Conservation (phyloP, 2,113 vertebrate species). For the Charina bottae region DNA sequence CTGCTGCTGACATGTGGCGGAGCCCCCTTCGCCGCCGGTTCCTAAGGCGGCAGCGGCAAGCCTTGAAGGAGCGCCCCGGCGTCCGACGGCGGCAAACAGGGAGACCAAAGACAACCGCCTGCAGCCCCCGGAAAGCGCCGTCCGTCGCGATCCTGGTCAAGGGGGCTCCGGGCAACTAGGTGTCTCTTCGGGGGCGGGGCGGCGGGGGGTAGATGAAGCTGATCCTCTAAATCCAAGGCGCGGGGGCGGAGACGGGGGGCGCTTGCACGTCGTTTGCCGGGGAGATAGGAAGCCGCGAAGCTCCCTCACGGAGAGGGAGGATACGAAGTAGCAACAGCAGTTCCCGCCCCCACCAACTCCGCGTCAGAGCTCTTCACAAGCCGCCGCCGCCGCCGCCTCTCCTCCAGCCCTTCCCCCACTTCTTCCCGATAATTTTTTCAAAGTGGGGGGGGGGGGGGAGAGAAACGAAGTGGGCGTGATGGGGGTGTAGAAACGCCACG, state of each 20-base stretch:
- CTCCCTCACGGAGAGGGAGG: not conserved
- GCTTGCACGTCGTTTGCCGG: not conserved
- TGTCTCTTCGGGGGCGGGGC: not conserved
- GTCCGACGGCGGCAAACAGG: not conserved
- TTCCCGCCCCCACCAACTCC: not conserved
- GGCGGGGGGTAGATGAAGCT: not conserved
- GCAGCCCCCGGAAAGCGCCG: not conserved
- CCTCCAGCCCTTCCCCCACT: not conserved
- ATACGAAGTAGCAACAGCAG: not conserved
- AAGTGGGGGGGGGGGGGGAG: not conserved
- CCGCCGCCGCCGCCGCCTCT: not conserved
- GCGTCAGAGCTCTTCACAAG: not conserved
- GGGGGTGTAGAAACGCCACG: not conserved
- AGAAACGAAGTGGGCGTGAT: not conserved
- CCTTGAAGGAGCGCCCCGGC: not conserved
- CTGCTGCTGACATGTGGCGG: conserved; percentile 33
- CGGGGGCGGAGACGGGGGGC: not conserved
- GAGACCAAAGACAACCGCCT: not conserved
- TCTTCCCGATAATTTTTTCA: not conserved
- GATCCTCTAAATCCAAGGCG: not conserved
- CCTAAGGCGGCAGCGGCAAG: not conserved
- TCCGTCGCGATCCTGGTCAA: not conserved
- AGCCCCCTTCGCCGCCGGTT: not conserved
- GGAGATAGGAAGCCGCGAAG: not conserved
- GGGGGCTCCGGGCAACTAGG: not conserved